A percentile compares a stretch with the other conserved stretches of the same genome.
Evolutionary conservation across 2,113 vertebrate species (phyloP).

Genomic region (Muntiacus muntjak): DNA sequence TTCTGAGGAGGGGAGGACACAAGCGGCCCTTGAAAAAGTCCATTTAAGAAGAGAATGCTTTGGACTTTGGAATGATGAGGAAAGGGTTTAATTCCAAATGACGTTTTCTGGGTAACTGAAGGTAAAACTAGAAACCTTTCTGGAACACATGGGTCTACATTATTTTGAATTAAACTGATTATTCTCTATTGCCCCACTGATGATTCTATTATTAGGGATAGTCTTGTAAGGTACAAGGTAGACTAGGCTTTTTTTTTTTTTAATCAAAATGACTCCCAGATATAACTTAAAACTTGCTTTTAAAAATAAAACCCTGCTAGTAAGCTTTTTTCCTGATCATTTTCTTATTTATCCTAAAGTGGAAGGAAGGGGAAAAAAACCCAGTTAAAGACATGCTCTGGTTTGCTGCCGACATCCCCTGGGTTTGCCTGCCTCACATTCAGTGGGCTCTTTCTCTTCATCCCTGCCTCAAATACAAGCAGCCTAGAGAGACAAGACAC

Average conservation of each 20-base stretch:
- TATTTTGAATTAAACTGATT: neutral
- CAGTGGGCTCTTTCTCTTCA: neutral
- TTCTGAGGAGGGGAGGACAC: neutral
- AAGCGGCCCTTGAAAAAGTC: neutral
- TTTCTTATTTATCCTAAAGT: neutral
- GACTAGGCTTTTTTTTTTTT: neutral
- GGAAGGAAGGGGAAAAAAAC: neutral
- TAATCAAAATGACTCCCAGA: neutral
- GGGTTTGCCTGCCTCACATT: neutral
- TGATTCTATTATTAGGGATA: neutral
- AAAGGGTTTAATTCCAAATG: neutral
- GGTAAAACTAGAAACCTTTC: neutral
- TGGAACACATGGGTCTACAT: neutral
- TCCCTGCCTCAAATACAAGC: neutral
- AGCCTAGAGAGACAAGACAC: neutral
- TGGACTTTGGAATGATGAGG: neutral
- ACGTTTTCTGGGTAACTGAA: neutral
- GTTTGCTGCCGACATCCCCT: neutral
- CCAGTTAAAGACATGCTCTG: neutral
- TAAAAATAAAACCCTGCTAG: neutral
- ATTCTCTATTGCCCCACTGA: neutral
- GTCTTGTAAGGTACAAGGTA: neutral
- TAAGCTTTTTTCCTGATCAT: neutral
- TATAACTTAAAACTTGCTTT: neutral
- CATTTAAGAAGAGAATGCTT: neutral